A percentile compares a stretch with the other conserved stretches of the same genome.
Conservation (phyloP, 2,797 vertebrate species). For the Decapterus maruadsi region DNA sequence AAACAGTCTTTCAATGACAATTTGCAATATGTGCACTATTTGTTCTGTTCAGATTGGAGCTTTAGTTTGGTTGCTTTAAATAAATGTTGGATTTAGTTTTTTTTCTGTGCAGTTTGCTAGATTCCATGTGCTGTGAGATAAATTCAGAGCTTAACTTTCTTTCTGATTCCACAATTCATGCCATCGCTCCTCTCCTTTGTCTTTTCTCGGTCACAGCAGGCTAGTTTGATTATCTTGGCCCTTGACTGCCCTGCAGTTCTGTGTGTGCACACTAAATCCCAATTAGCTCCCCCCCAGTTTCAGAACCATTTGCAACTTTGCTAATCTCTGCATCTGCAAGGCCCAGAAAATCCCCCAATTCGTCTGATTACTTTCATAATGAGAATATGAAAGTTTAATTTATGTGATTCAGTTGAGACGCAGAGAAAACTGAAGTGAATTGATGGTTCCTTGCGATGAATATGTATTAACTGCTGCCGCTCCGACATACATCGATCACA, state of each 20-base stretch:
- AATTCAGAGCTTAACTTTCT: constrained; percentile 14
- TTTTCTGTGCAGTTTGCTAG: neutral
- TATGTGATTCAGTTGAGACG: constrained; percentile 19
- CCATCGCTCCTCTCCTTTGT: constrained; percentile 40
- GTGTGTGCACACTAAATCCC: constrained; percentile 56
- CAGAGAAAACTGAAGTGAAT: constrained; percentile 27
- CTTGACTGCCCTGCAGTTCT: constrained; percentile 49
- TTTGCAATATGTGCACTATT: neutral
- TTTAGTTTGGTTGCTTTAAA: neutral
- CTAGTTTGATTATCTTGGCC: constrained; percentile 61
- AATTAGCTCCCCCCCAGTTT: constrained; percentile 60
- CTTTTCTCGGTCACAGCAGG: constrained; percentile 64
- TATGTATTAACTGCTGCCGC: constrained; percentile 61
- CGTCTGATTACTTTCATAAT: constrained; percentile 59
- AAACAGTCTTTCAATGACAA: neutral
- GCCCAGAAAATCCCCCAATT: constrained; percentile 27
- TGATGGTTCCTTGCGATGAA: constrained; percentile 46
- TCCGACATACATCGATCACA: constrained; percentile 45
- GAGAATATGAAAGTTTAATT: constrained; percentile 62
- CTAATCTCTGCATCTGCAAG: constrained; percentile 67
- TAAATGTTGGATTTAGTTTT: neutral
- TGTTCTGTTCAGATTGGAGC: neutral
- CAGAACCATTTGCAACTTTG: constrained; percentile 54
- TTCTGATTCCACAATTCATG: neutral
- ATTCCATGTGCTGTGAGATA: constrained; percentile 25